Percentiles rank a stretch among this genome's conserved stretches.
Conservation (phyloP, 2,888 invertebrate genomes). For the Rotaria socialis region DNA sequence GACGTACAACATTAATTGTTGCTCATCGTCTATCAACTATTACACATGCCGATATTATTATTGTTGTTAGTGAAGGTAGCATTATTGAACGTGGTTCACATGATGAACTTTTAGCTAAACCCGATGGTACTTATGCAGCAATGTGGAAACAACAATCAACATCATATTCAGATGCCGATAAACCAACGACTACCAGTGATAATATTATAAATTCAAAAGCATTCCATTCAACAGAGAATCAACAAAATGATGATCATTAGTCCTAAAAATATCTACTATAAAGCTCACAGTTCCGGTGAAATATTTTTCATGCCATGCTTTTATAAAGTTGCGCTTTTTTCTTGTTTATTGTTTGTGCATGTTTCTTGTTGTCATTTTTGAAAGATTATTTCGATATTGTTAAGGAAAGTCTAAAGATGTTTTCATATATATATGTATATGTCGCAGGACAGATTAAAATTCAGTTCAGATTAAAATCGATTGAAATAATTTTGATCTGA, state of each 20-base stretch:
- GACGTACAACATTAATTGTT: conserved; percentile 84
- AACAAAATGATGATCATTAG: neutral
- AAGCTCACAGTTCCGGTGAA: neutral
- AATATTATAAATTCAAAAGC: neutral
- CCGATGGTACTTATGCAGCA: conserved; percentile 73
- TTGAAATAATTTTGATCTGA: too few relatives aligned
- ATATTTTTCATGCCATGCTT: neutral
- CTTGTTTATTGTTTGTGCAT: neutral
- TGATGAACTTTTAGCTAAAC: conserved; percentile 67
- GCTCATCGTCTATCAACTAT: conserved; percentile 87
- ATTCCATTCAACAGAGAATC: neutral
- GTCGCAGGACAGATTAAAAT: too few relatives aligned
- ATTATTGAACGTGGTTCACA: conserved; percentile 84
- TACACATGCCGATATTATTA: conserved; percentile 86
- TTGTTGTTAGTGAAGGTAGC: conserved; percentile 83
- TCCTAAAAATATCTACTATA: neutral
- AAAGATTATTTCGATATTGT: neutral
- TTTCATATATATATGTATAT: neutral
- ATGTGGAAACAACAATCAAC: conserved; percentile 83
- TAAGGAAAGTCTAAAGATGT: neutral
- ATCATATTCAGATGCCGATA: neutral
- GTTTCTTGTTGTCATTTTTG: neutral
- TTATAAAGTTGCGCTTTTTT: neutral
- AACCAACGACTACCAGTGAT: neutral
- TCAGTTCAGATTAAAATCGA: too few relatives aligned